phyloP scores from a whole-genome alignment of 2,797 vertebrate genomes.

The Falco novaeseelandiae region DNA sequence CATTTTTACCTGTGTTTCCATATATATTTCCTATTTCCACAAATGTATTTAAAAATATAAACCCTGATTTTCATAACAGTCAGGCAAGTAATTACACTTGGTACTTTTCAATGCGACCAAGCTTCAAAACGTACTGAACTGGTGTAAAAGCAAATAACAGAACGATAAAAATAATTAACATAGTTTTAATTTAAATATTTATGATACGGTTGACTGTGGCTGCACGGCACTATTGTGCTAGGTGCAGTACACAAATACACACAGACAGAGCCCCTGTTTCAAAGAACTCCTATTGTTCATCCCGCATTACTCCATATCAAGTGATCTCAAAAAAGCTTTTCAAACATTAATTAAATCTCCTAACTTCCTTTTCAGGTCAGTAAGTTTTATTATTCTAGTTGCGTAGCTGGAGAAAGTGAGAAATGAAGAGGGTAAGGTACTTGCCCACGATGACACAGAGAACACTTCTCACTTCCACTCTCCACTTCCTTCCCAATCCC shows the following conservation, averaged over 20 bases:
- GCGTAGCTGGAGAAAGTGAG: slow-evolving; percentile 32
- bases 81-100: slow-evolving; percentile 45
- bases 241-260: slow-evolving; percentile 39
- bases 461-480: slow-evolving; percentile 52
- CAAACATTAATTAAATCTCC: slow-evolving; percentile 64
- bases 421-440: not conserved
- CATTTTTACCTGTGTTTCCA: slow-evolving; percentile 8
- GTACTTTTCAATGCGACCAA: slow-evolving; percentile 6
- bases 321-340: slow-evolving; percentile 25
- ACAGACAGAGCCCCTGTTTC: slow-evolving; percentile 31
- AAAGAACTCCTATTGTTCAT: slow-evolving; percentile 37
- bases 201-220: slow-evolving; percentile 47
- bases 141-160: slow-evolving; percentile 58
- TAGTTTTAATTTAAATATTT: slow-evolving; percentile 69
- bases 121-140: slow-evolving; percentile 3
- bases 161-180: slow-evolving; percentile 65
- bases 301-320: slow-evolving; percentile 33
- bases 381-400: slow-evolving; percentile 52
- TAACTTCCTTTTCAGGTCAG: slow-evolving; percentile 60
- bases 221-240: slow-evolving; percentile 13
- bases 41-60: slow-evolving; percentile 8
- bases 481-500: not conserved
- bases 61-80: slow-evolving; percentile 58
- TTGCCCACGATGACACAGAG: not conserved
- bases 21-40: not conserved